Evolutionary conservation across 2,113 vertebrate genomes (phyloP).

Genomic region (Dasypus novemcinctus): DNA sequence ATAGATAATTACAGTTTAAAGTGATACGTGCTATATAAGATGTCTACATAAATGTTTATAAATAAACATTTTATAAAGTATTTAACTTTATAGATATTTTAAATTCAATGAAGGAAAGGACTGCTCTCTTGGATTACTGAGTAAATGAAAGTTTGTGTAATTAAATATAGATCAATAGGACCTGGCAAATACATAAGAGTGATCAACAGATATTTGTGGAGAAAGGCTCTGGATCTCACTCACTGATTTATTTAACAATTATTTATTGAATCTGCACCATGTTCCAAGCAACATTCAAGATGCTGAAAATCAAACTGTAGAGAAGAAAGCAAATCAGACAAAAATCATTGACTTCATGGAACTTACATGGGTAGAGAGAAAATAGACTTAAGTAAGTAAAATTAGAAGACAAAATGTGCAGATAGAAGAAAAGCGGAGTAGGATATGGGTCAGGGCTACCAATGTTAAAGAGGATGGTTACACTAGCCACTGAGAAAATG

Average conservation of each 20-base stretch:
- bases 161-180: background rate
- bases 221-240: background rate
- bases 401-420: background rate
- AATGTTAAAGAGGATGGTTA: background rate
- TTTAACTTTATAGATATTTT: background rate
- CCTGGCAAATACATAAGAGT: background rate
- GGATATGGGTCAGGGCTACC: background rate
- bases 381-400: background rate
- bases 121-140: background rate
- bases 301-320: background rate
- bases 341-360: background rate
- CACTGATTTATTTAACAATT: background rate
- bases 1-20: conserved; percentile 2
- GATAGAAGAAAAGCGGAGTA: background rate
- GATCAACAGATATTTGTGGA: background rate
- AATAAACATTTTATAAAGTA: background rate
- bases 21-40: background rate
- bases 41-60: background rate
- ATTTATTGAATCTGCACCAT: background rate
- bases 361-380: background rate
- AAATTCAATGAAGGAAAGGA: background rate
- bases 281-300: background rate
- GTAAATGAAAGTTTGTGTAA: background rate
- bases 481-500: background rate
- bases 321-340: background rate